These are phyloP conservation scores for Beroe forskalii DNA, from an alignment of 37 sponge, comb jelly and placozoan species.

Conservation along the genomic window DNA sequence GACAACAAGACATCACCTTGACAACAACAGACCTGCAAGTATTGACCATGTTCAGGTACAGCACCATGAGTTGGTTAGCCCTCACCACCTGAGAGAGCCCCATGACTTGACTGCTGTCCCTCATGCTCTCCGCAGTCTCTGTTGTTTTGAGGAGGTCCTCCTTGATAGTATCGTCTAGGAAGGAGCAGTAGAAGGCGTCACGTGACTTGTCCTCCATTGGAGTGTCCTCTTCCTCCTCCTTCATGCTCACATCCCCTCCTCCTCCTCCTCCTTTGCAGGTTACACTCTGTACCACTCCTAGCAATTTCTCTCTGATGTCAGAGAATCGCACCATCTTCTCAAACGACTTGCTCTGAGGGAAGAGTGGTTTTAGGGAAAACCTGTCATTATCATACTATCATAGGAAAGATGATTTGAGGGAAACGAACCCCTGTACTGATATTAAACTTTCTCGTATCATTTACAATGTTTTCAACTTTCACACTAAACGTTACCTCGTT, in stretches of 20 bases:
- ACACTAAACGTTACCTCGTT: neutral
- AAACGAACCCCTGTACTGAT: too few species aligned
- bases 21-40: conserved; percentile 62
- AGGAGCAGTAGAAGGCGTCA: conserved; percentile 54
- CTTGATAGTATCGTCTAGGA: conserved; percentile 49
- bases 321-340: conserved; percentile 51
- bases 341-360: conserved; percentile 54
- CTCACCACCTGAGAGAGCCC: neutral
- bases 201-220: neutral
- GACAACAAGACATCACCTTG: too few species aligned
- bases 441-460: too few species aligned
- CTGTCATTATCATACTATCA: too few species aligned
- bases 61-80: conserved; percentile 3
- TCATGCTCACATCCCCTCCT: neutral
- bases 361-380: too few species aligned
- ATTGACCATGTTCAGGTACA: conserved; percentile 58
- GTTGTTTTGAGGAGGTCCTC: neutral
- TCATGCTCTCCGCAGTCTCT: neutral
- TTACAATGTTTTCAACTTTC: neutral
- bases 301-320: neutral
- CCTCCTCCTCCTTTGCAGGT: too few species aligned
- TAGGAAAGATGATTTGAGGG: too few species aligned
- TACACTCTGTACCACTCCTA: neutral
- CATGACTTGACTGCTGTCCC: too few species aligned
- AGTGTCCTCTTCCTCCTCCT: neutral